These are phyloP conservation scores for Seladonia tumulorum DNA, from an alignment of 2,888 invertebrate species.

Conservation along the genomic window DNA sequence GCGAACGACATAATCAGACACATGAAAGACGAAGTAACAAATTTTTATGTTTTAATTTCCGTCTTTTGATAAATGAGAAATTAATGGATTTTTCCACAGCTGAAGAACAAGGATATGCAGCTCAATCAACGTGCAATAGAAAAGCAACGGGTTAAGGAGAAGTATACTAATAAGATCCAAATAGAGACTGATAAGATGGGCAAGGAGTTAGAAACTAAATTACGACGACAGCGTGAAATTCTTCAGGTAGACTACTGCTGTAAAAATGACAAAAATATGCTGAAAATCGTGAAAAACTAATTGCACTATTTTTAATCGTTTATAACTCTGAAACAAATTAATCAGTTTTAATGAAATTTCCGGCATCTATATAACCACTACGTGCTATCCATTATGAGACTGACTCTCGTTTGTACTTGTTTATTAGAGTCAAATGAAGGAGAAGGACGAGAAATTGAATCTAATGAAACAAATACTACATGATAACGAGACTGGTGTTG, in stretches of 20 bases:
- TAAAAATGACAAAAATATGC: no score
- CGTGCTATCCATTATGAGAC: neutral
- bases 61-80: slow-evolving; percentile 31
- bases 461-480: slow-evolving; percentile 86
- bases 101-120: slow-evolving; percentile 54
- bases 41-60: neutral
- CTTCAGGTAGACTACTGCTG: slow-evolving; percentile 79
- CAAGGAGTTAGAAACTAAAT: slow-evolving; percentile 87
- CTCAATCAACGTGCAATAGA: slow-evolving; percentile 77
- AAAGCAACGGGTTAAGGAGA: slow-evolving; percentile 84
- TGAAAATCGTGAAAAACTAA: no score
- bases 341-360: no score
- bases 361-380: no score
- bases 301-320: no score
- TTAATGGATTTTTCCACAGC: slow-evolving; percentile 43
- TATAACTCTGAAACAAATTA: no score
- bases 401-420: neutral
- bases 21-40: slow-evolving; percentile 86
- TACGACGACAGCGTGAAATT: slow-evolving; percentile 86
- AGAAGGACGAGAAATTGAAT: slow-evolving; percentile 87
- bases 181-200: slow-evolving; percentile 90
- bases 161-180: slow-evolving; percentile 85
- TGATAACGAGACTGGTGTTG: slow-evolving; percentile 74
- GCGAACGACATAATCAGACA: slow-evolving; percentile 87
- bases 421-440: slow-evolving; percentile 84